Conservation (phyloP, 1,140 invertebrate genomes). For the Pseudomyrmex concolor region DNA sequence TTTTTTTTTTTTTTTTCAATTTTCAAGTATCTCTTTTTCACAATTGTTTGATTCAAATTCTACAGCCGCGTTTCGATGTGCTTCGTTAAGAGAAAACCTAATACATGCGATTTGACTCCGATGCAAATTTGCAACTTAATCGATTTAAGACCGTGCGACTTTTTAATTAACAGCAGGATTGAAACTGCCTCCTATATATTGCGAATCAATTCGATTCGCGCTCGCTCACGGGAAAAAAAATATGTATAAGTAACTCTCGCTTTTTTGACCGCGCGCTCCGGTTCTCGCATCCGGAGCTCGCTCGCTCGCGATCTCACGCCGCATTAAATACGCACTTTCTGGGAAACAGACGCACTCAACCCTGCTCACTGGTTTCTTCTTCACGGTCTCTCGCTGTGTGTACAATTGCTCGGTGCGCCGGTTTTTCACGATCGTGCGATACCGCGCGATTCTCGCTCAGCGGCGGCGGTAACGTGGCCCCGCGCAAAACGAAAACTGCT, state of each 20-base stretch:
- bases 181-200: background rate
- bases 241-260: background rate
- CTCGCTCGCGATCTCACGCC: slow-evolving; percentile 34
- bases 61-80: too few species aligned
- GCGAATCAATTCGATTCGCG: slow-evolving; percentile 8
- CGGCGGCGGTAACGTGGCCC: background rate
- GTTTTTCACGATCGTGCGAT: slow-evolving; percentile 32
- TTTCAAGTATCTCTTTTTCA: too few species aligned
- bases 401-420: slow-evolving; percentile 52
- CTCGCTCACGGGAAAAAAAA: background rate
- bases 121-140: too few species aligned
- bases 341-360: slow-evolving; percentile 43
- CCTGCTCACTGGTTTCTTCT: slow-evolving; percentile 30
- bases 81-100: too few species aligned
- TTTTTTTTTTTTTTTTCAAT: too few species aligned
- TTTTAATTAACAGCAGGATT: too few species aligned
- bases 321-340: slow-evolving; percentile 42
- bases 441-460: background rate
- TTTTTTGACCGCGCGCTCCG: slow-evolving; percentile 9
- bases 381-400: slow-evolving; percentile 16
- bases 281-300: background rate
- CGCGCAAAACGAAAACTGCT: slow-evolving; percentile 4
- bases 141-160: too few species aligned
- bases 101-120: too few species aligned
- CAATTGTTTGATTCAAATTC: too few species aligned